Evolutionary conservation across 2,113 vertebrate genomes (phyloP).

Genomic region (Cygnus atratus): DNA sequence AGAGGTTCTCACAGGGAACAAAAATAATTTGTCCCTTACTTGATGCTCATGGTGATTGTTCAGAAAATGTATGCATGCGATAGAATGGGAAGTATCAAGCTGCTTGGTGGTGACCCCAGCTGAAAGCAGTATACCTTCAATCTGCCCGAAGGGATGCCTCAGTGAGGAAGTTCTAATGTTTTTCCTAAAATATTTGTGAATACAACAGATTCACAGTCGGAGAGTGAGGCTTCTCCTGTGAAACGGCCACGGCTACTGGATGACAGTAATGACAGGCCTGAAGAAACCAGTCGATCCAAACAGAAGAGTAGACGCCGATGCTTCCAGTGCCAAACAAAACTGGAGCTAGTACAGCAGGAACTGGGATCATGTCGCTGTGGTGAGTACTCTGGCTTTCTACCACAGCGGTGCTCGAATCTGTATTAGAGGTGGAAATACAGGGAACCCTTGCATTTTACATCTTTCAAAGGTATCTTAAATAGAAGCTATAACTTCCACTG

Average conservation of each 20-base stretch:
- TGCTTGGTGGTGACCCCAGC: not conserved
- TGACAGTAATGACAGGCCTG: constrained; percentile 78
- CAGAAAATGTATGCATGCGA: not conserved
- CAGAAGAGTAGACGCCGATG: constrained; percentile 96
- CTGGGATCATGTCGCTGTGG: constrained; percentile 97
- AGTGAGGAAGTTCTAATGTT: constrained; percentile 42
- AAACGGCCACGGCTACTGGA: constrained; percentile 88
- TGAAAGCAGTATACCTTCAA: constrained; percentile 16
- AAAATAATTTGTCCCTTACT: constrained; percentile 2
- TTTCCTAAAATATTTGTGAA: constrained; percentile 67
- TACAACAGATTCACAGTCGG: constrained; percentile 88
- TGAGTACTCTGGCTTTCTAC: constrained; percentile 67
- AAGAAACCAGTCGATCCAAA: constrained; percentile 87
- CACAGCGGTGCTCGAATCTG: fast-evolving
- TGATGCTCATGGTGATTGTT: not conserved
- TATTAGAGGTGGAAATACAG: not conserved
- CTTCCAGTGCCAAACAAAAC: constrained; percentile 98
- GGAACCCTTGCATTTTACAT: not conserved
- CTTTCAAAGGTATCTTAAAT: not conserved
- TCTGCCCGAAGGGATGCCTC: constrained; percentile 23
- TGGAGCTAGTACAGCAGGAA: constrained; percentile 98
- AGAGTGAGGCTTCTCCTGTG: constrained; percentile 90
- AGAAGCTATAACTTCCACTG: not conserved
- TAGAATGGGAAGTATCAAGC: not conserved
- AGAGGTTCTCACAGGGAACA: not conserved